phyloP scores from a whole-genome alignment of 2,113 vertebrate species.

The Eclectus roratus region DNA sequence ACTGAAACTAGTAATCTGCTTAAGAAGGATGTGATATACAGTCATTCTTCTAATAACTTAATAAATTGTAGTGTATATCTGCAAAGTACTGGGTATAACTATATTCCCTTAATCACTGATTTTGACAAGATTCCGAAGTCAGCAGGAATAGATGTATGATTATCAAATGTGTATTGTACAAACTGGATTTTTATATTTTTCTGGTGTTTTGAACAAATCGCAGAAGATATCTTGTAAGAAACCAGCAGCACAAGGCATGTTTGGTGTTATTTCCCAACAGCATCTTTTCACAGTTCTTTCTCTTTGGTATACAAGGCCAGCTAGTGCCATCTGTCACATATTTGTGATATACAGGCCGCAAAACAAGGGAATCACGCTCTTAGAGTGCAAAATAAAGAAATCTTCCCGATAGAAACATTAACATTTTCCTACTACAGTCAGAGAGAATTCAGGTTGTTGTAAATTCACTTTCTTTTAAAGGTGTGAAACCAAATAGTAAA shows the following conservation, averaged over 20 bases:
- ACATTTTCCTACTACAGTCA: neutral
- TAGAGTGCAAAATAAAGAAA: neutral
- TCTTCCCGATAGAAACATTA: neutral
- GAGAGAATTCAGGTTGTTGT: neutral
- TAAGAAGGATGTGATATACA: neutral
- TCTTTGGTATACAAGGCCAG: neutral
- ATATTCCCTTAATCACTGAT: neutral
- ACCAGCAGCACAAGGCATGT: neutral
- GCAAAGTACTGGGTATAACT: neutral
- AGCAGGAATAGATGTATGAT: neutral
- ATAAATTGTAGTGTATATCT: neutral
- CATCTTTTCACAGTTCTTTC: neutral
- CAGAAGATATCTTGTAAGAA: neutral
- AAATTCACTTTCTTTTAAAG: neutral
- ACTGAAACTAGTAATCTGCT: neutral
- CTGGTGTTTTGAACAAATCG: neutral
- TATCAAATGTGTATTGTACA: neutral
- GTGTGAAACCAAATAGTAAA: neutral
- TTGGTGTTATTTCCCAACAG: neutral
- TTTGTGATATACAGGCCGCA: neutral
- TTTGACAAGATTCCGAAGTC: neutral
- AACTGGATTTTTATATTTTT: neutral
- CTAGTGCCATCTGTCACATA: conserved; percentile 44
- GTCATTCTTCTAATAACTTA: neutral
- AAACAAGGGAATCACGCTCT: neutral